Evolutionary conservation across 2,797 vertebrate genomes (phyloP).

Genomic region (Gobio occitaniae): DNA sequence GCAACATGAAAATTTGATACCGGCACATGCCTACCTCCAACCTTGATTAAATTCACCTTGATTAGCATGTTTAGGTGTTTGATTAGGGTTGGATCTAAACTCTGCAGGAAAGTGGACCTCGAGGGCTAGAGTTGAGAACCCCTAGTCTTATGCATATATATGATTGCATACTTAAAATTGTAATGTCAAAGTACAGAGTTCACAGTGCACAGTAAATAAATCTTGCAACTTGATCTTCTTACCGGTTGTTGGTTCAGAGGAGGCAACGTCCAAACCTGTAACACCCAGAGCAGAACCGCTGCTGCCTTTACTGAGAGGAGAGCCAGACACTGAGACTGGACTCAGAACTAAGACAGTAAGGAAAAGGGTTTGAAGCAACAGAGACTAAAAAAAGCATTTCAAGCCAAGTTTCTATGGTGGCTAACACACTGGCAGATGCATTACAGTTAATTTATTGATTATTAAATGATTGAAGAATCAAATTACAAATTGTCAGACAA

Average conservation of each 20-base stretch:
- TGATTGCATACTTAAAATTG: neutral
- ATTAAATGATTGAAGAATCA: neutral
- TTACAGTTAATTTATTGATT: neutral
- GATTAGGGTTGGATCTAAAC: neutral
- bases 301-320: slow-evolving; percentile 84
- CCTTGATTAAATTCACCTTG: neutral
- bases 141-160: neutral
- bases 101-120: neutral
- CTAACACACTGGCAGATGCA: neutral
- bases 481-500: neutral
- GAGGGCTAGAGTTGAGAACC: neutral
- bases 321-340: slow-evolving; percentile 82
- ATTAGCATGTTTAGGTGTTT: neutral
- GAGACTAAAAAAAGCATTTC: neutral
- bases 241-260: slow-evolving; percentile 86
- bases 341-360: slow-evolving; percentile 74
- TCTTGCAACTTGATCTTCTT: neutral
- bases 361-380: neutral
- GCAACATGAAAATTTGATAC: no score
- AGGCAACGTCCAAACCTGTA: slow-evolving; percentile 78
- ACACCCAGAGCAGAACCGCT: slow-evolving; percentile 80
- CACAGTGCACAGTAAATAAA: neutral
- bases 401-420: neutral
- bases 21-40: no score
- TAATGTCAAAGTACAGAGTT: neutral